phyloP scores from a whole-genome alignment of 2,797 vertebrate species.

The Staurois parvus region DNA sequence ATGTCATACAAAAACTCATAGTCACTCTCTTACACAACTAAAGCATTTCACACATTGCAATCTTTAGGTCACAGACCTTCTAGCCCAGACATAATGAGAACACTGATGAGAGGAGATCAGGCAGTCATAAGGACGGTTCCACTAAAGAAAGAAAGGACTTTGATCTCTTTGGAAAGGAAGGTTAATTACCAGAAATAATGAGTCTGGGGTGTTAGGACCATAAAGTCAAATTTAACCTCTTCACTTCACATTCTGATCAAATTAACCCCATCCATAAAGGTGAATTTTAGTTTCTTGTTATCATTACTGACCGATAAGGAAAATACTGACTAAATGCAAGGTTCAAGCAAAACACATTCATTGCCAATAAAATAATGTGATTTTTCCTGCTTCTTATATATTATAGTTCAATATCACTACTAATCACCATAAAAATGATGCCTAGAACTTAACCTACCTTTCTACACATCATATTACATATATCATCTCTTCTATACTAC shows the following conservation, averaged over 20 bases:
- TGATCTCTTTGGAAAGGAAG: conserved; percentile 35
- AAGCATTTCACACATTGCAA: conserved; percentile 16
- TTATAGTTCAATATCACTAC: background rate
- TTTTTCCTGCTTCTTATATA: background rate
- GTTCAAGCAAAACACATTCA: background rate
- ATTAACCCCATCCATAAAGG: background rate
- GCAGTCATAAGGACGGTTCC: conserved; percentile 39
- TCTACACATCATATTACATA: background rate
- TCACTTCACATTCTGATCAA: background rate
- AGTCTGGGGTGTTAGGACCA: conserved; percentile 30
- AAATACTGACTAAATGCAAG: background rate
- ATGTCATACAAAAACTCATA: background rate
- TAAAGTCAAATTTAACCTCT: background rate
- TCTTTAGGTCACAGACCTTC: conserved; percentile 26
- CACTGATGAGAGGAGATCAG: conserved; percentile 43
- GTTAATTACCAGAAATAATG: conserved; percentile 47
- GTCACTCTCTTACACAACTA: background rate
- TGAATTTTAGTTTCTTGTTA: background rate
- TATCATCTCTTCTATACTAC: background rate
- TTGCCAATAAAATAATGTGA: background rate
- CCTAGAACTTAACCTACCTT: background rate
- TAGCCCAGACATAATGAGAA: conserved; percentile 33
- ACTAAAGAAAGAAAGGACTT: conserved; percentile 25
- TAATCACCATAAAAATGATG: background rate
- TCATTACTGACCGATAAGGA: background rate